Conservation (phyloP, 2,888 invertebrate genomes). For the Hyposoter didymator region DNA sequence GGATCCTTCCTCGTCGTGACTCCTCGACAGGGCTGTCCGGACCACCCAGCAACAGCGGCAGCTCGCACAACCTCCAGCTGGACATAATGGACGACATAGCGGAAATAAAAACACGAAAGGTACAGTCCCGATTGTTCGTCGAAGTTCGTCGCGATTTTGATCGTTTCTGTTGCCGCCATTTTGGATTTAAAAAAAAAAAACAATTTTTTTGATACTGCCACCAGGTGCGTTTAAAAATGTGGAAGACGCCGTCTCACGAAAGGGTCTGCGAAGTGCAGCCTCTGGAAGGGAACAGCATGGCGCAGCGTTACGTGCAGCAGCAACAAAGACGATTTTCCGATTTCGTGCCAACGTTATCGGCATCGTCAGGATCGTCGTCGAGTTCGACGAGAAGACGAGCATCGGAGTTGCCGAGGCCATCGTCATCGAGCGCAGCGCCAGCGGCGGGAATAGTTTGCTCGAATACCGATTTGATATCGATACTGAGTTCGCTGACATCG, state of each 20-base stretch:
- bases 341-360: slow-evolving; percentile 84
- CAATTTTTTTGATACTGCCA: not conserved
- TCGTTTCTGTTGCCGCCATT: too few relatives aligned
- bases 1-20: slow-evolving; percentile 85
- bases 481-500: slow-evolving; percentile 91
- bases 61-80: slow-evolving; percentile 92
- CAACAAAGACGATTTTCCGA: slow-evolving; percentile 90
- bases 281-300: slow-evolving; percentile 87
- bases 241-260: slow-evolving; percentile 90
- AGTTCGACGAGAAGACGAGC: slow-evolving; percentile 86
- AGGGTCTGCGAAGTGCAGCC: slow-evolving; percentile 93
- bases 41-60: slow-evolving; percentile 91
- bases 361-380: slow-evolving; percentile 56
- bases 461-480: slow-evolving; percentile 92
- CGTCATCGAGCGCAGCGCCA: slow-evolving; percentile 81
- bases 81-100: slow-evolving; percentile 96
- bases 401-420: slow-evolving; percentile 88
- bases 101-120: slow-evolving; percentile 88
- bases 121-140: slow-evolving; percentile 48
- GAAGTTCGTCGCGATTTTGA: too few relatives aligned
- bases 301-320: slow-evolving; percentile 83
- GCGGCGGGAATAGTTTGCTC: slow-evolving; percentile 90
- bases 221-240: slow-evolving; percentile 91
- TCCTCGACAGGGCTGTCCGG: slow-evolving; percentile 85
- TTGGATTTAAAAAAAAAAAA: too few relatives aligned